These are phyloP conservation scores for Rhadinocentrus ornatus DNA, from an alignment of 2,797 vertebrate species.

Conservation along the genomic window DNA sequence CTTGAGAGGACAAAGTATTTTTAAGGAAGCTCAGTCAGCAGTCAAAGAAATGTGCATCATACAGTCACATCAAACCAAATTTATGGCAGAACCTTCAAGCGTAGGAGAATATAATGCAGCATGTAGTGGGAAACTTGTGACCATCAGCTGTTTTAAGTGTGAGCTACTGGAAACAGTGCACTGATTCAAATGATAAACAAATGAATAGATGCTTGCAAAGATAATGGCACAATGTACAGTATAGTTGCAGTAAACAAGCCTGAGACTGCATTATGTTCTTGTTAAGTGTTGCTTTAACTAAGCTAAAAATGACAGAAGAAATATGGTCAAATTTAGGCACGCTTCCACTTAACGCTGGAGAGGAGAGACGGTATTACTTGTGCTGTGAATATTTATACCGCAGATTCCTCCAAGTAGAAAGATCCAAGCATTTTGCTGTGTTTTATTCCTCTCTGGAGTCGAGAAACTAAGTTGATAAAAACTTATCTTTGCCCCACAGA, in stretches of 20 bases:
- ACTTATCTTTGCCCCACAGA: slow-evolving; percentile 62
- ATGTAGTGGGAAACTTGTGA: slow-evolving; percentile 57
- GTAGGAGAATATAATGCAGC: slow-evolving; percentile 25
- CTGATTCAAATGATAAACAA: slow-evolving; percentile 44
- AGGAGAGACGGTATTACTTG: slow-evolving; percentile 37
- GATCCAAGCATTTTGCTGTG: slow-evolving; percentile 50
- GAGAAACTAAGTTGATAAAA: slow-evolving; percentile 67
- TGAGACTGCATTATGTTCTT: slow-evolving; percentile 13
- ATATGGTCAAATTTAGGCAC: slow-evolving; percentile 23
- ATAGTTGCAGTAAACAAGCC: slow-evolving; percentile 27
- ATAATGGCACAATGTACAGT: slow-evolving; percentile 37
- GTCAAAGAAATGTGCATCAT: slow-evolving; percentile 46
- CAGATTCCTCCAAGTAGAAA: slow-evolving; percentile 33
- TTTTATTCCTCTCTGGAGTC: slow-evolving; percentile 63
- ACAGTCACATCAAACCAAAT: slow-evolving; percentile 38
- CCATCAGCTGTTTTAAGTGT: slow-evolving; percentile 69
- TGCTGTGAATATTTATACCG: slow-evolving; percentile 48
- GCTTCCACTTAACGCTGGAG: slow-evolving; percentile 30
- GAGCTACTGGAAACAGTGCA: slow-evolving; percentile 41
- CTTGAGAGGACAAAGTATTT: slow-evolving; percentile 28
- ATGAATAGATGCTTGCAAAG: slow-evolving; percentile 25
- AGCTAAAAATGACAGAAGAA: slow-evolving; percentile 28
- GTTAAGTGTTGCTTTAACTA: slow-evolving; percentile 32
- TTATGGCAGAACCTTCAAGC: slow-evolving; percentile 49
- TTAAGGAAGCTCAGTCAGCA: slow-evolving; percentile 53